These are phyloP conservation scores for Melipona beecheii DNA, from an alignment of 2,888 invertebrate genomes.

Conservation along the genomic window DNA sequence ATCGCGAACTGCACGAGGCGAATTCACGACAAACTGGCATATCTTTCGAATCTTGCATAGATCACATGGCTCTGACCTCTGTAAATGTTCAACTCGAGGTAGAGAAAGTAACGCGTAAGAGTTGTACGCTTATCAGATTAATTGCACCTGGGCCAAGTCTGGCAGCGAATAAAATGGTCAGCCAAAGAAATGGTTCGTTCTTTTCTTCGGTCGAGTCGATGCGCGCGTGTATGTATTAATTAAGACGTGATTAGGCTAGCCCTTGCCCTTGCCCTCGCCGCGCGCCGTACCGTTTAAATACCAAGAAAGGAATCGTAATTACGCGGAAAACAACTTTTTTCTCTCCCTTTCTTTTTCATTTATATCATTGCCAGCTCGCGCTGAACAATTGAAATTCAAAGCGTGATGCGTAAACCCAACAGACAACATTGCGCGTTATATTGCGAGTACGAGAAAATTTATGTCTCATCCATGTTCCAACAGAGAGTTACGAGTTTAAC, in stretches of 20 bases:
- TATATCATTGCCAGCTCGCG: neutral
- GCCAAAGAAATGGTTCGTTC: slow-evolving; percentile 34
- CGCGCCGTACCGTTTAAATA: slow-evolving; percentile 7
- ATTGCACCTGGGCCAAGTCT: slow-evolving; percentile 48
- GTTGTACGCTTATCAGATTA: slow-evolving; percentile 72
- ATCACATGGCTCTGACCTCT: slow-evolving; percentile 81
- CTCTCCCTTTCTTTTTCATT: neutral
- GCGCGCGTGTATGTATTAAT: slow-evolving; percentile 53
- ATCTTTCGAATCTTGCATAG: slow-evolving; percentile 80
- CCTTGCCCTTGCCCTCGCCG: slow-evolving; percentile 46
- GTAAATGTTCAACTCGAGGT: slow-evolving; percentile 73
- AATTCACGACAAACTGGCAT: slow-evolving; percentile 72
- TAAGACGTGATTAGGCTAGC: slow-evolving; percentile 58
- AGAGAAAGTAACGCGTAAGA: slow-evolving; percentile 75
- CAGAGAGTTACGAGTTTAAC: too few relatives aligned
- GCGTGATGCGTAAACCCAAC: neutral
- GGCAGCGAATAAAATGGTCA: slow-evolving; percentile 49
- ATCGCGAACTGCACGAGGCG: neutral
- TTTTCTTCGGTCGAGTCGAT: slow-evolving; percentile 34
- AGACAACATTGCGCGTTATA: too few relatives aligned
- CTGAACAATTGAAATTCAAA: slow-evolving; percentile 28
- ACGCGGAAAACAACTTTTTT: slow-evolving; percentile 46
- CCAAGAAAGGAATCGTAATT: slow-evolving; percentile 61
- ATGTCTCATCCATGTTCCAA: too few relatives aligned
- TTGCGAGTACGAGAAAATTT: too few relatives aligned